Base-by-base conservation (phyloP, 2,113 vertebrate genomes). In the Megaceryle torquata region DNA sequence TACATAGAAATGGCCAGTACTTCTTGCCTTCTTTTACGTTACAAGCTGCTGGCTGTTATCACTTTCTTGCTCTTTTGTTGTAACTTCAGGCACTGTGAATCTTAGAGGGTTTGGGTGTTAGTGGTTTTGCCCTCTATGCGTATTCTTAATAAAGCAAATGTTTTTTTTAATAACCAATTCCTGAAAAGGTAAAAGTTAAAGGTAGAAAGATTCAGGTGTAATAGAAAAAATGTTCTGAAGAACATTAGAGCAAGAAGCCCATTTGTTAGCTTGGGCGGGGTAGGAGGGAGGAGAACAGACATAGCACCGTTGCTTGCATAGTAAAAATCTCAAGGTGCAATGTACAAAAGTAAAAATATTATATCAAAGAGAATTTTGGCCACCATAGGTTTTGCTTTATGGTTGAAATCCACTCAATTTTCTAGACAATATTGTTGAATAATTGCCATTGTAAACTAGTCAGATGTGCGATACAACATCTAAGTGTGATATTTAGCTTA, bases 321-420 rank as follows among this genome's bases (percentile, higher is more conserved):
- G 26, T 72, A 46, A 67, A 37, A 77, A 46, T 75, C n/a, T 84
- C 53, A 26, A 43, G 13, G 31, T 80, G 13, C 26, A 44, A 12
- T 22, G 26, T 83, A 39, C 11, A 25, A 51, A 51, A 25, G 50
- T 51, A 51, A 51, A 51, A 28, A 88, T n/a, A 14, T 48, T 20
- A 18, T 1, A 11, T 7, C 29, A 11, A 48, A 39, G 18, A 71
- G 2, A 29, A 60, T 86, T 82, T 63, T 63, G 5, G 7, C 24
- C 10, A 15, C 70, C 8, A 2, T 9, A 12, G 56, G 20, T 21
- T 86, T 77, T 90, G 37, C 35, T 54, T 83, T 70, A 13, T 72
- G 13, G 39, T 64, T 93, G 48, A 89, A 93, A 82, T 78, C 19
- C 33, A 51, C 29, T 88, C 80, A 53, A 39, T 68, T 84, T 70